Conservation (phyloP, 2,888 invertebrate species). For the Callyntrura sp. region DNA sequence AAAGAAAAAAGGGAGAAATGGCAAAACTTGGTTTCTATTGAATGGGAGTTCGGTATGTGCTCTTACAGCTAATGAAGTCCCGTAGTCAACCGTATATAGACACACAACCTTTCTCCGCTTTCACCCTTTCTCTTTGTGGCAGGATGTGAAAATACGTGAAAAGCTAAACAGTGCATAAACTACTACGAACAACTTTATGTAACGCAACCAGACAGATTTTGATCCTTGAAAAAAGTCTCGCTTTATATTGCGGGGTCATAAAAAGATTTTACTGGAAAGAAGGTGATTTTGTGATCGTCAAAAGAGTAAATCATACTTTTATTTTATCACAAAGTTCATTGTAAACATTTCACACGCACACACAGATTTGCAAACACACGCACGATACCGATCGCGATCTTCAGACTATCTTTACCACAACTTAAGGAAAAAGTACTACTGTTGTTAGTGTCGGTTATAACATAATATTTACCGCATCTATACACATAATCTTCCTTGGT, state of each 20-base stretch:
- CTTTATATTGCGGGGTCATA: background rate
- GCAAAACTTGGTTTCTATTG: constrained; percentile 36
- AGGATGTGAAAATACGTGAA: constrained; percentile 23
- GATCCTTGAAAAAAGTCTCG: background rate
- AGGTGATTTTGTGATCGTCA: background rate
- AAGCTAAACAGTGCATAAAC: constrained; percentile 52
- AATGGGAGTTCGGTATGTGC: constrained; percentile 2
- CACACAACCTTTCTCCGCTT: background rate
- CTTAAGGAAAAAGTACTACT: too few species aligned
- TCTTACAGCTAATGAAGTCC: constrained; percentile 7
- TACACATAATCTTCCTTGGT: too few species aligned
- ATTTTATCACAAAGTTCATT: background rate
- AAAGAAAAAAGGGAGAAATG: constrained; percentile 37
- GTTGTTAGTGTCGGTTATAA: too few species aligned
- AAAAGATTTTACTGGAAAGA: constrained; percentile 5
- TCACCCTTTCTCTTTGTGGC: background rate
- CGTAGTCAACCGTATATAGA: background rate
- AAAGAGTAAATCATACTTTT: background rate
- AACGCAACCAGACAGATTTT: background rate
- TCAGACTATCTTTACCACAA: too few species aligned
- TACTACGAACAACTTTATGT: background rate
- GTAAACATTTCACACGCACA: background rate
- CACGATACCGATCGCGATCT: too few species aligned
- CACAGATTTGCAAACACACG: too few species aligned
- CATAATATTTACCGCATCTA: too few species aligned